phyloP scores from a whole-genome alignment of 2,888 invertebrate species.

The Myopa tessellatipennis region DNA sequence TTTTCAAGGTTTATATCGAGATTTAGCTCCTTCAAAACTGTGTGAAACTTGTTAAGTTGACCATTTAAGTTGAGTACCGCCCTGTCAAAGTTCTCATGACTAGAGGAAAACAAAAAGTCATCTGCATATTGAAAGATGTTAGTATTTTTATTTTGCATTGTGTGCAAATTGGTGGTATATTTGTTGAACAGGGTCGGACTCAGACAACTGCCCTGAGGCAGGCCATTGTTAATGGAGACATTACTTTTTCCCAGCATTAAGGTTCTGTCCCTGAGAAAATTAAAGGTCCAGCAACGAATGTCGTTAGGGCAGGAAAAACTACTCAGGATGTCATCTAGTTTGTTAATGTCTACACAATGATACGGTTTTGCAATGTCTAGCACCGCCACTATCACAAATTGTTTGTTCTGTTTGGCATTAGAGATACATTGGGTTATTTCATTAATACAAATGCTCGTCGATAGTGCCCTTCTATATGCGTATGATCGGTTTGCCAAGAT shows the following conservation, averaged over 20 bases:
- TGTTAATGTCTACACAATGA: conserved; percentile 24
- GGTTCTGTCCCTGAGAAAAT: conserved; percentile 13
- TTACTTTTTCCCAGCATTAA: conserved; percentile 6
- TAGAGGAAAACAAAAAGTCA: conserved; percentile 33
- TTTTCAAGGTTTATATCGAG: conserved; percentile 15
- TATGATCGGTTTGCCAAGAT: conserved; percentile 26
- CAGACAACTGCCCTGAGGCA: conserved; percentile 38
- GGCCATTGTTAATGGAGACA: conserved; percentile 21
- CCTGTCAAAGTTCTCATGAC: conserved; percentile 4
- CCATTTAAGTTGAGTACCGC: neutral
- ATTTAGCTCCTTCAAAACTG: neutral
- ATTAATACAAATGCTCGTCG: conserved; percentile 31
- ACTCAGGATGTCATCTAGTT: neutral
- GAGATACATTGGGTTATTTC: conserved; percentile 29
- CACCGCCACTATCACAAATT: neutral
- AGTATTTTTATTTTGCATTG: conserved; percentile 7
- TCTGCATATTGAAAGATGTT: conserved; percentile 39
- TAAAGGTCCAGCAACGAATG: conserved; percentile 16
- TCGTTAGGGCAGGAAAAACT: neutral
- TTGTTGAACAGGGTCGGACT: conserved; percentile 34
- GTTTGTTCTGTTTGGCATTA: neutral
- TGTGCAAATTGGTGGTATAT: conserved; percentile 26
- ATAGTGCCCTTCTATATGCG: conserved; percentile 26
- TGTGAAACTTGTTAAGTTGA: neutral
- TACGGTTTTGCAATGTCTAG: conserved; percentile 37